phyloP scores from a whole-genome alignment of 2,888 invertebrate genomes.

The Blomia tropicalis region DNA sequence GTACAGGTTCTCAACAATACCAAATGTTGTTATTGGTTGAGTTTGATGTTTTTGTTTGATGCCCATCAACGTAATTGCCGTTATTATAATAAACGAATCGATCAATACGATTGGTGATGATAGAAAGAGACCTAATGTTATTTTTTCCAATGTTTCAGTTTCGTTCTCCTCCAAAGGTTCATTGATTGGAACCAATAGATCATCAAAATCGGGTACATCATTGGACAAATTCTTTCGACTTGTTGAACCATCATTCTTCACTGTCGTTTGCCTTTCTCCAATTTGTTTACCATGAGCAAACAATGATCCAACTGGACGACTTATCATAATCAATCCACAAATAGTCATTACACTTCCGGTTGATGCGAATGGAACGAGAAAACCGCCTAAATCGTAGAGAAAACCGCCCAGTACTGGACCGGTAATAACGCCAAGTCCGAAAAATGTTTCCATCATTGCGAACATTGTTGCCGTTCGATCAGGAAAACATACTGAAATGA shows the following conservation, averaged over 20 bases:
- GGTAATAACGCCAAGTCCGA: constrained; percentile 49
- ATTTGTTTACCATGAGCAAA: neutral
- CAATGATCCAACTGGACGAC: neutral
- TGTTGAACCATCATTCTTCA: neutral
- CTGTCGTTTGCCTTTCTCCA: neutral
- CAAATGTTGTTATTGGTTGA: too few relatives aligned
- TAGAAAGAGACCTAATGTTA: constrained; percentile 1
- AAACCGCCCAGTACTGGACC: constrained; percentile 78
- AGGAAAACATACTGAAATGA: constrained; percentile 72
- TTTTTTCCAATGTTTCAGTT: neutral
- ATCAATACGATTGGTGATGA: constrained; percentile 11
- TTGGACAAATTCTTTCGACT: too few relatives aligned
- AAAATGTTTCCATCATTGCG: constrained; percentile 38
- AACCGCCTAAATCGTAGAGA: constrained; percentile 46
- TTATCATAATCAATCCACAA: neutral
- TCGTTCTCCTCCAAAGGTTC: neutral
- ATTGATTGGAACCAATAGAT: neutral
- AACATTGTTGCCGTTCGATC: constrained; percentile 68
- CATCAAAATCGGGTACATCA: too few relatives aligned
- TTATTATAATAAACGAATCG: constrained; percentile 19
- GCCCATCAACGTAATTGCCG: constrained; percentile 42
- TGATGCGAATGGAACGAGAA: constrained; percentile 43
- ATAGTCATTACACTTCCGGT: constrained; percentile 55
- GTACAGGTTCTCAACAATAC: too few relatives aligned
- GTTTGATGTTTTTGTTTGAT: too few relatives aligned